Conservation (phyloP, 2,113 vertebrate genomes). For the Grallaria varia region DNA sequence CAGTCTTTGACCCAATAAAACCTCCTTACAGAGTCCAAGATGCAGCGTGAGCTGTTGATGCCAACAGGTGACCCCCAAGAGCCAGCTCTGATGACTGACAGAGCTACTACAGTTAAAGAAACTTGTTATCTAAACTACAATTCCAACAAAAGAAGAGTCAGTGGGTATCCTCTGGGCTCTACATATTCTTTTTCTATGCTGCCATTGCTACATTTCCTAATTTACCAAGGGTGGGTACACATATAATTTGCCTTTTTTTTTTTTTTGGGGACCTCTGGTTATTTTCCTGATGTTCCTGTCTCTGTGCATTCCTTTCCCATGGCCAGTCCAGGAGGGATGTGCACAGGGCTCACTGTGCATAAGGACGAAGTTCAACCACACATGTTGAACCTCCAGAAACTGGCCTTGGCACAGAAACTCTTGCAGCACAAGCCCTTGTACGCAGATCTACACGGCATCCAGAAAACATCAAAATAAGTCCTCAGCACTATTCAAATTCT, state of each 20-base stretch:
- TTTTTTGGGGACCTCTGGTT: background rate
- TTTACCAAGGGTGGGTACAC: background rate
- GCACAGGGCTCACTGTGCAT: background rate
- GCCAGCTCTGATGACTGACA: background rate
- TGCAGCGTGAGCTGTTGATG: accelerated
- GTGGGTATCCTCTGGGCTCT: background rate
- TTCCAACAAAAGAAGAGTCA: background rate
- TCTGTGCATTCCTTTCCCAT: background rate
- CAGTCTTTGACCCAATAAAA: background rate
- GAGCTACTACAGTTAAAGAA: background rate
- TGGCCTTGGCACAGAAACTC: background rate
- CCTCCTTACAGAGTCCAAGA: background rate
- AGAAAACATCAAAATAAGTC: background rate
- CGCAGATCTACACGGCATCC: background rate
- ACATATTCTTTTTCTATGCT: background rate
- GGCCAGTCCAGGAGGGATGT: background rate
- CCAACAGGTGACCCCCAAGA: background rate
- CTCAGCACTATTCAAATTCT: background rate
- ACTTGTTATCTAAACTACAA: background rate
- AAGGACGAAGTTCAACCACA: background rate
- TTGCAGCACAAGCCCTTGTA: background rate
- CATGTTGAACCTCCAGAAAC: background rate
- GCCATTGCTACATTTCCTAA: background rate
- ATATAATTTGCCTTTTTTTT: background rate
- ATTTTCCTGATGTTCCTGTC: background rate